A percentile compares a stretch with the other conserved stretches of the same genome.
These are phyloP conservation scores for Listronotus bonariensis DNA, from an alignment of 1,140 invertebrate genomes.

Conservation along the genomic window DNA sequence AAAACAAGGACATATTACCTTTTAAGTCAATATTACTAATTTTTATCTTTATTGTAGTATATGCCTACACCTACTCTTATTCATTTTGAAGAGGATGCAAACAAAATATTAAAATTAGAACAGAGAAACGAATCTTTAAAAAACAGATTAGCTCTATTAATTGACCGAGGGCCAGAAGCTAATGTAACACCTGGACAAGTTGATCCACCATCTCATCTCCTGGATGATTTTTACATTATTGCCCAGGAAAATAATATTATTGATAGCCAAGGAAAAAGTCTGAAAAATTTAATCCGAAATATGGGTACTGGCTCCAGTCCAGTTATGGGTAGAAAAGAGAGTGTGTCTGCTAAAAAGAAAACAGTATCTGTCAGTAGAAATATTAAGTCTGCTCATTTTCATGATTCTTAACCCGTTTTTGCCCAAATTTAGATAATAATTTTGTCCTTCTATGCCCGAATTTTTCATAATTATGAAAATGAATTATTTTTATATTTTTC, in stretches of 20 bases:
- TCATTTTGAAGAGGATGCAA: slow-evolving; percentile 83
- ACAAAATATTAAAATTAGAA: slow-evolving; percentile 76
- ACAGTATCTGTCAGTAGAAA: slow-evolving; percentile 29
- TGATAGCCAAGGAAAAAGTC: slow-evolving; percentile 70
- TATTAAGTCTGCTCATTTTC: slow-evolving; percentile 21
- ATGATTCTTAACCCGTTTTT: slow-evolving; percentile 9
- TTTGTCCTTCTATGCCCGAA: no score
- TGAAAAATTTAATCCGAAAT: slow-evolving; percentile 77
- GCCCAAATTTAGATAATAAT: no score
- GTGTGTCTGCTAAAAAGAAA: slow-evolving; percentile 51
- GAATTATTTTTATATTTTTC: no score
- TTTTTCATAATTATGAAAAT: no score
- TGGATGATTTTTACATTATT: slow-evolving; percentile 92
- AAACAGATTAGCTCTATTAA: slow-evolving; percentile 57
- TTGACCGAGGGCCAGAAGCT: slow-evolving; percentile 58
- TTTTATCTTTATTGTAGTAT: slow-evolving; percentile 59
- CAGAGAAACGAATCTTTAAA: slow-evolving; percentile 81
- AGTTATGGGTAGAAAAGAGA: slow-evolving; percentile 72
- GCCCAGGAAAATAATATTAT: slow-evolving; percentile 70
- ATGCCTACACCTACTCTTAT: slow-evolving; percentile 83
- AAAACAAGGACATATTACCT: no score
- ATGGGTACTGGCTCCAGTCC: slow-evolving; percentile 80
- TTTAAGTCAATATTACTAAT: neutral
- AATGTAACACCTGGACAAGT: slow-evolving; percentile 65
- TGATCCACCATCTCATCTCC: slow-evolving; percentile 73